Conservation (phyloP, 2,797 vertebrate genomes). For the Pelobates cultripes region DNA sequence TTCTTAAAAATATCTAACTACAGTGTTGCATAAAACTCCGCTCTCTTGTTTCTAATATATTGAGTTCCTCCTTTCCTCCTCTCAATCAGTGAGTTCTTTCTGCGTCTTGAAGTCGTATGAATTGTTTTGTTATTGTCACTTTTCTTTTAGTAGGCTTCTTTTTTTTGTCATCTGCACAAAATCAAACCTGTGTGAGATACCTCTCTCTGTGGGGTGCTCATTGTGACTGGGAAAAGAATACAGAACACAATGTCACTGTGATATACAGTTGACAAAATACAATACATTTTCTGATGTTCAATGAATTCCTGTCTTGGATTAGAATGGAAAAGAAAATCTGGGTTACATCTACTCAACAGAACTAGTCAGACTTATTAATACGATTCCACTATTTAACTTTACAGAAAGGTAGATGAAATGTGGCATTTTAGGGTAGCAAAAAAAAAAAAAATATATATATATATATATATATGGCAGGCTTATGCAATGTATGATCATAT, state of each 20-base stretch:
- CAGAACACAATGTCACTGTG: conserved; percentile 23
- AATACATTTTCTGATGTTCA: conserved; percentile 28
- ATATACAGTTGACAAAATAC: conserved; percentile 31
- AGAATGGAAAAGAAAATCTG: not conserved
- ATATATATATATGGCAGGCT: too few species aligned
- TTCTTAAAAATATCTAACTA: conserved; percentile 44
- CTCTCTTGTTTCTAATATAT: conserved; percentile 15
- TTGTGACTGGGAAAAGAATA: conserved; percentile 22
- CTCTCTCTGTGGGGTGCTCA: conserved; percentile 37
- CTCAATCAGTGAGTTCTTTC: conserved; percentile 20
- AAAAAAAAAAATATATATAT: too few species aligned
- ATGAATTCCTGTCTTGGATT: not conserved
- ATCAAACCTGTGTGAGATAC: conserved; percentile 37
- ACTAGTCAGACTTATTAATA: not conserved
- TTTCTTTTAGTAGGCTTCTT: not conserved
- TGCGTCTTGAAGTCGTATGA: conserved; percentile 11
- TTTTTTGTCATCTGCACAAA: conserved; percentile 50
- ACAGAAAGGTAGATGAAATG: too few species aligned
- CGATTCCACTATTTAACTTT: too few species aligned
- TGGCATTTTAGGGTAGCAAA: too few species aligned
- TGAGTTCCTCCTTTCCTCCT: conserved; percentile 27
- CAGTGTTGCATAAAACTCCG: conserved; percentile 34
- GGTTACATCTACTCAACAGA: conserved; percentile 21
- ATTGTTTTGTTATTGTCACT: conserved; percentile 46
- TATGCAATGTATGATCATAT: too few species aligned